Conservation (phyloP, 2,113 vertebrate genomes). For the Alouatta palliata region DNA sequence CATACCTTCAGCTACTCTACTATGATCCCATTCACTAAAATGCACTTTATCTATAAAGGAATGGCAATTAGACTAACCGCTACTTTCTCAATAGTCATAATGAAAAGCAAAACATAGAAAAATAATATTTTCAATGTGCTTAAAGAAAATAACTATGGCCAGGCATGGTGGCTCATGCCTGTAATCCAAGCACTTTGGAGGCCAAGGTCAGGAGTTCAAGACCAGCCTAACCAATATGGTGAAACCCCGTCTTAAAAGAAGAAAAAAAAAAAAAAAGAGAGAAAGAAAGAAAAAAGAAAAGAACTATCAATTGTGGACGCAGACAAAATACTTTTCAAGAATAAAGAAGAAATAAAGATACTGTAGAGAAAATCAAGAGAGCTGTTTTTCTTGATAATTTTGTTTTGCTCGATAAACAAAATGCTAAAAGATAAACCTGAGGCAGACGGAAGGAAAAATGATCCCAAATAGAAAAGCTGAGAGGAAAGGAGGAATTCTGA, state of each 20-base stretch:
- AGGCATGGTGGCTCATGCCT: too few relatives aligned
- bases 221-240: too few relatives aligned
- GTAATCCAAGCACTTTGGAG: too few relatives aligned
- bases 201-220: too few relatives aligned
- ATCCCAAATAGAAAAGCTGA: not conserved
- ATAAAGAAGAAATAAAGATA: conserved; percentile 17
- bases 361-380: not conserved
- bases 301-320: not conserved
- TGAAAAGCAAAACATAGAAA: not conserved
- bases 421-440: conserved; percentile 23
- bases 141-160: not conserved
- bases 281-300: too few relatives aligned
- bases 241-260: too few relatives aligned
- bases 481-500: not conserved
- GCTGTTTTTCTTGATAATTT: conserved; percentile 17
- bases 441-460: conserved; percentile 37
- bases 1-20: not conserved
- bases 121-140: not conserved
- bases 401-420: conserved; percentile 23
- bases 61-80: not conserved
- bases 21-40: not conserved
- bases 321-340: not conserved
- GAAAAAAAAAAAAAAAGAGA: too few relatives aligned
- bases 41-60: not conserved
- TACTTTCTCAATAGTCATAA: not conserved